Evolutionary conservation across 2,113 vertebrate species (phyloP).

Genomic region (Lagopus leucura): DNA sequence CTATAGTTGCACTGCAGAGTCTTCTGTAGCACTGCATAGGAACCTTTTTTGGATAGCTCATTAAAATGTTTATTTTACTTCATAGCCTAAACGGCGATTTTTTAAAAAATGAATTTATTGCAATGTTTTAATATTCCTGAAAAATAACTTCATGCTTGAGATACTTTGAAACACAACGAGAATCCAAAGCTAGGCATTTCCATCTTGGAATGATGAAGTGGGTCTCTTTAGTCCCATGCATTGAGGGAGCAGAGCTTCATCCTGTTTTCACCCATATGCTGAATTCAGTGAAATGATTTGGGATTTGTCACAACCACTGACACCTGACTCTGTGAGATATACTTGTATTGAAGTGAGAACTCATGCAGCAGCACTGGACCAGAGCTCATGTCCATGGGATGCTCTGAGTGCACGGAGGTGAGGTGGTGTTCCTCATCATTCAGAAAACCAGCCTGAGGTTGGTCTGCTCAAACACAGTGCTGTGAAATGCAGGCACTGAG

Average conservation of each 20-base stretch:
- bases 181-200: not conserved
- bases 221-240: not conserved
- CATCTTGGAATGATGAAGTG: not conserved
- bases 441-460: not conserved
- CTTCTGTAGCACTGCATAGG: not conserved
- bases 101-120: not conserved
- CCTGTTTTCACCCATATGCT: not conserved
- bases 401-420: not conserved
- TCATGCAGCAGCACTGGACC: not conserved
- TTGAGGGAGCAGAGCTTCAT: not conserved
- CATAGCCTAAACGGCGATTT: not conserved
- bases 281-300: not conserved
- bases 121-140: slow-evolving; percentile 49
- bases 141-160: slow-evolving; percentile 53
- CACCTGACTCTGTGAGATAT: not conserved
- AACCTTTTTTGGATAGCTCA: not conserved
- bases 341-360: not conserved
- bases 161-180: not conserved
- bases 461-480: not conserved
- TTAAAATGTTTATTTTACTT: not conserved
- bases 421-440: not conserved
- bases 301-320: not conserved
- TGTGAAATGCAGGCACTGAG: not conserved
- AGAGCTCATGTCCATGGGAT: not conserved
- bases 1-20: not conserved